phyloP scores from a whole-genome alignment of 92 coral and sea anemone genomes.

The Galaxea fascicularis region DNA sequence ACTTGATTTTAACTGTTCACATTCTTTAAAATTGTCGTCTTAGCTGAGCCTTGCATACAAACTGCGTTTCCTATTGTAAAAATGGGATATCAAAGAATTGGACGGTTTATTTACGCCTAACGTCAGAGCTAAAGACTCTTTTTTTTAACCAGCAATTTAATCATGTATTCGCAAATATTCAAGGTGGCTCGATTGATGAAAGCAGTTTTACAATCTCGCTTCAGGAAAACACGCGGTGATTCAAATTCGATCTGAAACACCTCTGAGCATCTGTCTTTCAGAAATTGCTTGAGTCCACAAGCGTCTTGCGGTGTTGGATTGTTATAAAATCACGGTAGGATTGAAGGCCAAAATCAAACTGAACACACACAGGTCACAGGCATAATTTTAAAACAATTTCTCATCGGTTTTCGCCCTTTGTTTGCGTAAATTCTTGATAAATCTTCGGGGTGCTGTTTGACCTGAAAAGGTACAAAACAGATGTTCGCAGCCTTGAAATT shows the following conservation, averaged over 20 bases:
- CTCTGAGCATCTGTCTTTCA: background rate
- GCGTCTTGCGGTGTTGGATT: background rate
- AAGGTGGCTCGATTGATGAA: slow-evolving; percentile 9
- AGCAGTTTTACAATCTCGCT: slow-evolving; percentile 11
- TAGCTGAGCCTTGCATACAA: background rate
- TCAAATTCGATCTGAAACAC: slow-evolving; percentile 26
- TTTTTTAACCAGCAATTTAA: slow-evolving; percentile 28
- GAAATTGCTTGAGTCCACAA: slow-evolving; percentile 7
- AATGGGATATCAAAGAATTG: slow-evolving; percentile 10
- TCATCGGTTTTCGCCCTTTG: slow-evolving; percentile 14
- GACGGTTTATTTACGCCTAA: slow-evolving; percentile 23
- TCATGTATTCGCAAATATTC: slow-evolving; percentile 34
- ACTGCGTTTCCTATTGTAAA: slow-evolving; percentile 6
- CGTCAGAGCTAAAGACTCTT: slow-evolving; percentile 9
- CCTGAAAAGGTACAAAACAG: slow-evolving; percentile 14
- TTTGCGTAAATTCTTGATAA: background rate
- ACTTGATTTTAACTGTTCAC: background rate
- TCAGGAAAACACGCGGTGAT: slow-evolving; percentile 10
- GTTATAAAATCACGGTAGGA: slow-evolving; percentile 31
- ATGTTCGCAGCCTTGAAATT: slow-evolving; percentile 25
- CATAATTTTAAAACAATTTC: slow-evolving; percentile 35
- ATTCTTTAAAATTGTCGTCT: background rate
- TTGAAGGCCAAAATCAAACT: slow-evolving; percentile 4
- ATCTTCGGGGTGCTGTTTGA: slow-evolving; percentile 29
- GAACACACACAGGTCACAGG: slow-evolving; percentile 1